Conservation (phyloP, 2,113 vertebrate species). For the Myxocyprinus asiaticus region DNA sequence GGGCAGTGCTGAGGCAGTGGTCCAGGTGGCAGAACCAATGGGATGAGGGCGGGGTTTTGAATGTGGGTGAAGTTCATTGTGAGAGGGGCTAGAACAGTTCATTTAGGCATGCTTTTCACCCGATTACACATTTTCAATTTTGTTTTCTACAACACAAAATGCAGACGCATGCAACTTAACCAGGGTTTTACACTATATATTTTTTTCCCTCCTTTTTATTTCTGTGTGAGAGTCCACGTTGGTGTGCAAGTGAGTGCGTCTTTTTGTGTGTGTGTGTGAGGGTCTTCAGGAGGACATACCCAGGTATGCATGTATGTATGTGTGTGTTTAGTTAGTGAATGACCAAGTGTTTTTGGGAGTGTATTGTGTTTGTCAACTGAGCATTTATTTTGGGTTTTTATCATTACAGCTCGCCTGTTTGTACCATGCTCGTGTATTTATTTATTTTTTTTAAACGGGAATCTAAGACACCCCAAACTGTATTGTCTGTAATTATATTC, state of each 20-base stretch:
- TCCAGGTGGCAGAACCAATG: neutral
- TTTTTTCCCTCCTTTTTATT: conserved; percentile 59
- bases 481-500: conserved; percentile 71
- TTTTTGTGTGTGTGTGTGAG: conserved; percentile 40
- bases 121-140: conserved; percentile 63
- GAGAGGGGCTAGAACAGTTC: conserved; percentile 33
- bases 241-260: conserved; percentile 31
- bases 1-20: conserved; percentile 42
- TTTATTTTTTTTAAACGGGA: conserved; percentile 68
- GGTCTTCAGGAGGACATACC: neutral
- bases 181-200: conserved; percentile 67
- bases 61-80: neutral
- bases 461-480: conserved; percentile 60
- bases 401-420: conserved; percentile 64
- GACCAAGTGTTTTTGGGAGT: conserved; percentile 30
- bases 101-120: conserved; percentile 68
- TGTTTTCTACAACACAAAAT: conserved; percentile 67
- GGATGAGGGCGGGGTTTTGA: conserved; percentile 20
- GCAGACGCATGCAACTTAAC: conserved; percentile 72
- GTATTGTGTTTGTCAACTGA: conserved; percentile 29
- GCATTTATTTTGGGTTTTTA: conserved; percentile 68
- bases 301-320: conserved; percentile 1
- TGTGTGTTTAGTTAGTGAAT: conserved; percentile 52
- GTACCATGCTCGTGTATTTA: conserved; percentile 57
- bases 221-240: conserved; percentile 40